These are phyloP conservation scores for Pandemis heparana DNA, from an alignment of 2,888 invertebrate species.

Conservation along the genomic window DNA sequence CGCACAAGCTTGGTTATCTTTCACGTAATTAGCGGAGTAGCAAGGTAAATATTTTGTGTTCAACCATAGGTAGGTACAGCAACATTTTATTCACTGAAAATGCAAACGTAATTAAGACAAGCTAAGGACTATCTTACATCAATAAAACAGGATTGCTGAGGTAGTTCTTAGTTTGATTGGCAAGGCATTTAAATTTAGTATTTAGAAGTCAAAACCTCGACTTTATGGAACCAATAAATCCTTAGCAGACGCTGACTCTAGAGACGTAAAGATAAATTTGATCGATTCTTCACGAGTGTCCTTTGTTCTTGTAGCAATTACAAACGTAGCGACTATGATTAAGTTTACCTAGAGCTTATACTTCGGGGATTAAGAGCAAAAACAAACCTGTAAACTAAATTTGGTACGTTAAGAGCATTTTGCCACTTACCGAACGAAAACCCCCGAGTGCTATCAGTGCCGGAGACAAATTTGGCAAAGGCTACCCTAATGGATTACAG, in stretches of 20 bases:
- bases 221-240: background rate
- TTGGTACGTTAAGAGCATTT: constrained; percentile 34
- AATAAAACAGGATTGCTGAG: background rate
- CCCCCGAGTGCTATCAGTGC: constrained; percentile 32
- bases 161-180: background rate
- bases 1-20: no score
- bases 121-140: background rate
- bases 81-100: no score
- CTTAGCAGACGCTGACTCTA: constrained; percentile 15
- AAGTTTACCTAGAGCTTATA: background rate
- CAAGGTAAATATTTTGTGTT: no score
- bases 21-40: no score
- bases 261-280: constrained; percentile 14
- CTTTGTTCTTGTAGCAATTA: constrained; percentile 23
- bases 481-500: constrained; percentile 31
- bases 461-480: constrained; percentile 34
- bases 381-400: constrained; percentile 40
- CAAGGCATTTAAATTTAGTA: background rate
- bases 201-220: constrained; percentile 7
- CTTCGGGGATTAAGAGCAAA: constrained; percentile 24
- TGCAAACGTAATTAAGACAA: no score
- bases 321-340: background rate
- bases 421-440: constrained; percentile 18
- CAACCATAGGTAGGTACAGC: no score
- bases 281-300: constrained; percentile 29